Base-by-base conservation (phyloP, 2,797 vertebrate genomes). In the Todus mexicanus region DNA sequence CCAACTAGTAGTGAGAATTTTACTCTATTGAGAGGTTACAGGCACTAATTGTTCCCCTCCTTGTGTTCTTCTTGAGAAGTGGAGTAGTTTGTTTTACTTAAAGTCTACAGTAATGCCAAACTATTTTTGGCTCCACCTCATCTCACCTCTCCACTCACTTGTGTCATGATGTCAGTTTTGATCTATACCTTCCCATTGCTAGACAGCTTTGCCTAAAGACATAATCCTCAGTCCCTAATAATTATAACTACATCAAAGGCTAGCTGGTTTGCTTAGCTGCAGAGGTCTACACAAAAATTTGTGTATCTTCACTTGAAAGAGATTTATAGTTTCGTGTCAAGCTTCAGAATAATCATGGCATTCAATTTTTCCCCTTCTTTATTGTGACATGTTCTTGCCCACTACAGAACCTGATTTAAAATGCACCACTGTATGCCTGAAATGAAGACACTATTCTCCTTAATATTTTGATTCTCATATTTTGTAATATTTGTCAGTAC, bases 231-330 rank as follows among this genome's bases (percentile, higher is more conserved):
- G 92, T 68, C 94, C 86, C 95, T 96, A 87, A 93, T 97, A 97
- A 97, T 97, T 96, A 72, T 92, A 89, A 94, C 65, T 64, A 97
- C 95, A 97, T 97, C 96, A 97, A 97, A 98, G 96, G 74, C 74
- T 82, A 56, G 85, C 87, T 97, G 60, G 78, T 96, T 97, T 97
- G 86, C 95, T 95, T 98, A 94, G 90, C 96, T 95, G 80, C 91
- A 96, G 84, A 97, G 74, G 81, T 83, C 89, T 91, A 86, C 80
- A 92, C 70, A 85, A 95, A 81, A 84, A 86, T 94, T 63, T 93
- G 81, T 87, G 89, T 91, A 92, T 80, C 89, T 85, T 95, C 87
- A 95, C 85, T 95, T 96, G 83, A 97, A 97, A 96, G 84, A 93
- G 86, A 89, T 85, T 87, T 91, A 95, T 63, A 88, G 64, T 95